A percentile compares a stretch with the other conserved stretches of the same genome.
Conservation (phyloP, 1,140 invertebrate species). For the Acromyrmex echinatior region DNA sequence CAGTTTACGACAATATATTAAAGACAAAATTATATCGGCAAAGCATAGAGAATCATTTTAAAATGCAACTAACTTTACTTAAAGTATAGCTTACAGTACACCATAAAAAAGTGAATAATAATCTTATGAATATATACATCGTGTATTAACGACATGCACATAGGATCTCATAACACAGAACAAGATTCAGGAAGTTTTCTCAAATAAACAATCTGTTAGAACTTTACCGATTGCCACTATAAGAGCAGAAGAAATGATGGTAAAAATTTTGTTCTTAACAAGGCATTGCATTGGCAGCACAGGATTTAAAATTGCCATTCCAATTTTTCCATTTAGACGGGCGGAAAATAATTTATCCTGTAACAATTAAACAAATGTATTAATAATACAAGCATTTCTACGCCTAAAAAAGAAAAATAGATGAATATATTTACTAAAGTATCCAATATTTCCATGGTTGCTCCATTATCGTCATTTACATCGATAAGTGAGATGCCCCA, state of each 20-base stretch:
- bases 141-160: slow-evolving; percentile 22
- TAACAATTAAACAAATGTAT: slow-evolving; percentile 51
- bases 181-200: slow-evolving; percentile 60
- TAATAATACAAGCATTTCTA: neutral
- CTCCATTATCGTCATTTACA: slow-evolving; percentile 78
- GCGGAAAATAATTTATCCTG: slow-evolving; percentile 83
- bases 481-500: slow-evolving; percentile 90
- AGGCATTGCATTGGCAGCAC: slow-evolving; percentile 90
- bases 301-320: slow-evolving; percentile 86
- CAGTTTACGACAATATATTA: slow-evolving; percentile 16
- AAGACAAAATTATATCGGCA: slow-evolving; percentile 9
- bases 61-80: slow-evolving; percentile 46
- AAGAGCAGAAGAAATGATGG: slow-evolving; percentile 88
- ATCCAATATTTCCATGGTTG: slow-evolving; percentile 77
- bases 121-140: slow-evolving; percentile 37
- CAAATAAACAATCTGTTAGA: slow-evolving; percentile 78
- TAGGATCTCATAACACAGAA: slow-evolving; percentile 27
- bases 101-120: slow-evolving; percentile 12
- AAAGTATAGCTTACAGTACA: slow-evolving; percentile 30
- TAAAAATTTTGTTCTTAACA: slow-evolving; percentile 89
- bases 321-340: slow-evolving; percentile 70
- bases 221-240: slow-evolving; percentile 86
- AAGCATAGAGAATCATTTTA: slow-evolving; percentile 15
- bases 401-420: neutral
- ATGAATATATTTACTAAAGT: slow-evolving; percentile 78